Base-by-base conservation (phyloP, 2,888 invertebrate species). In the Xestia sexstrigata region DNA sequence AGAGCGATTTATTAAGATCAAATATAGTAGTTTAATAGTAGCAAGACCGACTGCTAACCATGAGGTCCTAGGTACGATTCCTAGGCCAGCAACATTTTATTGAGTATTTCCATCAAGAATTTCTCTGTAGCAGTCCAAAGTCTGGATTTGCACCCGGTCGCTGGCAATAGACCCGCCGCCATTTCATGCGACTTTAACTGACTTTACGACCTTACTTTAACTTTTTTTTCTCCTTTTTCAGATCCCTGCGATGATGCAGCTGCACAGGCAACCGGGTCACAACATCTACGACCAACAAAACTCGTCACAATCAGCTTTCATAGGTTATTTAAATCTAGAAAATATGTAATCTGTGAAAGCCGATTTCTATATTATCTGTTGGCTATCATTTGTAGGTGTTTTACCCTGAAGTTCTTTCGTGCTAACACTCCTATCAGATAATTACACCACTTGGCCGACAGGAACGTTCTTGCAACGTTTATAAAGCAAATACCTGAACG, bases 301-400 rank as follows among this genome's bases (percentile, higher is more conserved):
- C 17, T 20, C 30, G 30, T 60, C 58, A 30, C 30, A 70, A 60
- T 55, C 70, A 78, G 70, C 82, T 78, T 82, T 82, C 78, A 82
- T 71, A 82, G 71, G 74, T 78, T 82, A 78, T 55, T 47, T 74
- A 78, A 71, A 62, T 62, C 8, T 4, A 15, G 0, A 67, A 39
- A 71, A 66, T 69, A 74, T 69, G 70, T 72, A 72, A 72, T 72
- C 69, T 82, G 47, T 82, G 71, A 82, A 82, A 78, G 78, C 78
- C 69, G 78, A 60, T 74, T 60, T 26, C n/a, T n/a, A n/a, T n/a
- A n/a, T n/a, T n/a, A n/a, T n/a, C n/a, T n/a, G n/a, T n/a, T n/a
- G n/a, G n/a, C 30, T 49, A 30, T 13, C 30, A 35, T 47, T 70
- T 72, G 26, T 72, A 30, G n/a, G 20, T 15, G 45, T 76, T 72